These are phyloP conservation scores for Lerista edwardsae DNA, from an alignment of 2,797 vertebrate species.

Conservation along the genomic window DNA sequence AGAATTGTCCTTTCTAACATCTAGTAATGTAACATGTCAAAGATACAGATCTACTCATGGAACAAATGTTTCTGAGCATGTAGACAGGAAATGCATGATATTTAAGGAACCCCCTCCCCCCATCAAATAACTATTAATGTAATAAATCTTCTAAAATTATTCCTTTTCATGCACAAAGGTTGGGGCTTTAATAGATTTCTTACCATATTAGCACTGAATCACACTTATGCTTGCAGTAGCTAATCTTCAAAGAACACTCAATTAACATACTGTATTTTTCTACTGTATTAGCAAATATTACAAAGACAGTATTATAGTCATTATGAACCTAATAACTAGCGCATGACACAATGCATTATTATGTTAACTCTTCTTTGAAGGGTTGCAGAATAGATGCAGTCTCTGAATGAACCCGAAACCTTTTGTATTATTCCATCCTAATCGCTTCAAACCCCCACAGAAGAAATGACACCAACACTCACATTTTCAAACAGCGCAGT, in stretches of 20 bases:
- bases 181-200: conserved; percentile 72
- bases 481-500: not conserved
- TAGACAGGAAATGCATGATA: conserved; percentile 61
- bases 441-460: conserved; percentile 24
- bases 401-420: conserved; percentile 31
- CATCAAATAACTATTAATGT: conserved; percentile 68
- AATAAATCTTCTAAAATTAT: conserved; percentile 71
- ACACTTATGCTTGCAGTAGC: conserved; percentile 63
- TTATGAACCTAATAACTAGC: conserved; percentile 70
- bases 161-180: conserved; percentile 66
- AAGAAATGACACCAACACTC: not conserved
- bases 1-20: conserved; percentile 5
- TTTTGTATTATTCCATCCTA: conserved; percentile 7
- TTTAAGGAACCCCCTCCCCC: conserved; percentile 45
- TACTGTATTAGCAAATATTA: conserved; percentile 70
- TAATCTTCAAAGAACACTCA: conserved; percentile 72
- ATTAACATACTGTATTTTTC: conserved; percentile 67
- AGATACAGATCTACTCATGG: conserved; percentile 46
- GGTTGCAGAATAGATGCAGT: conserved; percentile 59
- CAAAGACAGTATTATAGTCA: conserved; percentile 62
- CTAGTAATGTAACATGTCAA: conserved; percentile 61
- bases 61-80: conserved; percentile 51
- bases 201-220: conserved; percentile 67
- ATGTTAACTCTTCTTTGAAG: conserved; percentile 68
- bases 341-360: conserved; percentile 61